These are phyloP conservation scores for Teleogryllus occipitalis DNA, from an alignment of 1,140 invertebrate genomes.

Conservation along the genomic window DNA sequence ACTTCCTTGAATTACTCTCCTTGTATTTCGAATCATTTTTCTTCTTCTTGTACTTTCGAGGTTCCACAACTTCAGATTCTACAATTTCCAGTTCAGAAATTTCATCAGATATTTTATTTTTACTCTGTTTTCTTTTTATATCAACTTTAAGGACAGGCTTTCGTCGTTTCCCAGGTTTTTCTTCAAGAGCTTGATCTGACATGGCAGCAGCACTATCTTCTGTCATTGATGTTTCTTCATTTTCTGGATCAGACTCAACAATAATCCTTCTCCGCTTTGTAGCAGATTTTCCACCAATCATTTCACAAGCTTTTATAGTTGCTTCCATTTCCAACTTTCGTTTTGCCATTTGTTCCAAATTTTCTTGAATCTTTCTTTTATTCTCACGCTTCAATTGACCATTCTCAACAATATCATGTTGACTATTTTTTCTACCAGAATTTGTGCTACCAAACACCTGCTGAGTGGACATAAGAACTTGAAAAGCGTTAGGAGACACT, in stretches of 20 bases:
- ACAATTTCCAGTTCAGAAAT: no score
- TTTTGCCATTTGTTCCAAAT: neutral
- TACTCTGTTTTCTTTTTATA: no score
- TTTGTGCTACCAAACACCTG: neutral
- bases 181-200: no score
- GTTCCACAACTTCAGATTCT: no score
- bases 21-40: neutral
- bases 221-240: neutral
- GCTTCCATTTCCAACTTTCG: neutral
- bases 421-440: neutral
- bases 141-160: no score
- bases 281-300: neutral
- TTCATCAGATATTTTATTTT: no score
- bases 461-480: neutral
- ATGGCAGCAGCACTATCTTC: no score
- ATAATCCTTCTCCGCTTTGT: neutral
- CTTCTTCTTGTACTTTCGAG: neutral
- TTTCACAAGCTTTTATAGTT: neutral
- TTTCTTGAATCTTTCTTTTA: neutral
- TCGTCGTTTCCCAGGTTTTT: no score
- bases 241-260: neutral
- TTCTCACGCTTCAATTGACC: neutral
- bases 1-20: neutral
- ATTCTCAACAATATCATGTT: neutral
- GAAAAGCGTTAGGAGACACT: neutral